Conservation (phyloP, 2,888 invertebrate genomes). For the Latrodectus hesperus region DNA sequence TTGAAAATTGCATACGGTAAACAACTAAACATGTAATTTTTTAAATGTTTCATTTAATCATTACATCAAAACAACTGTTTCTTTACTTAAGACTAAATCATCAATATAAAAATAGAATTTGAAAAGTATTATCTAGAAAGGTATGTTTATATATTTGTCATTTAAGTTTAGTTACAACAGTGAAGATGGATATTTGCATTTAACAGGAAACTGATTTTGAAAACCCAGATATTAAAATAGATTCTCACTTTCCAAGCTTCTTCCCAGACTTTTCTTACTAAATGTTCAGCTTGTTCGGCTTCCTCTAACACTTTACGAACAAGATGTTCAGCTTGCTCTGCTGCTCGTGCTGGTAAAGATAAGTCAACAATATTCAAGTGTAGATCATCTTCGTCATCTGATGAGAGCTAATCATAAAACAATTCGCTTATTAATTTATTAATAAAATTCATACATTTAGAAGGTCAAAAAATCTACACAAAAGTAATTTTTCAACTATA, state of each 20-base stretch:
- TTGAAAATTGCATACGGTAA: too few species aligned
- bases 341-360: conserved; percentile 72
- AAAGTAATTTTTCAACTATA: not conserved
- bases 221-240: not conserved
- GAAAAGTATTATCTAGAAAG: too few species aligned
- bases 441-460: not conserved
- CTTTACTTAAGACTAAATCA: too few species aligned
- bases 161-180: too few species aligned
- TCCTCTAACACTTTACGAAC: conserved; percentile 75
- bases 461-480: not conserved
- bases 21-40: too few species aligned
- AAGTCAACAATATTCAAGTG: conserved; percentile 60
- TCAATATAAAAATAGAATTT: too few species aligned
- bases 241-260: conserved; percentile 72
- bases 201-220: too few species aligned
- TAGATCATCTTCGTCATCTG: conserved; percentile 61
- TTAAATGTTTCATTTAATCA: too few species aligned
- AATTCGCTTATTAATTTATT: not conserved
- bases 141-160: too few species aligned
- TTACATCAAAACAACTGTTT: too few species aligned
- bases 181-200: too few species aligned
- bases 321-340: conserved; percentile 75
- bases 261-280: conserved; percentile 75
- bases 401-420: conserved; percentile 34
- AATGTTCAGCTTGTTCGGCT: conserved; percentile 73